Evolutionary conservation across 2,113 vertebrate genomes (phyloP).

Genomic region (Myotis davidii): DNA sequence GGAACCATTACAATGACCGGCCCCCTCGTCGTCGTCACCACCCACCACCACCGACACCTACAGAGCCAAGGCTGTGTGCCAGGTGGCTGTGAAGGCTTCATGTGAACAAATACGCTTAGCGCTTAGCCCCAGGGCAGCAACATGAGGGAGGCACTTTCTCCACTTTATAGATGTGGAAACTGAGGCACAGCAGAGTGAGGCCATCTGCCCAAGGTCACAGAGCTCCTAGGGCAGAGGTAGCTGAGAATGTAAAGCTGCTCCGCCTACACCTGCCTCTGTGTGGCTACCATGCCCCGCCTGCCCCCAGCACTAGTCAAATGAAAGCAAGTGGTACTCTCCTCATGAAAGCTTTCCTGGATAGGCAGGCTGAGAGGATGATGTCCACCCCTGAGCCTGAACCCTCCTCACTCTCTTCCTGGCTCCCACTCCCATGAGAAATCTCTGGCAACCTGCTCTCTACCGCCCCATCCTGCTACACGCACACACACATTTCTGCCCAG

Average conservation of each 20-base stretch:
- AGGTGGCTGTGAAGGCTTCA: neutral
- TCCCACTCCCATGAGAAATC: neutral
- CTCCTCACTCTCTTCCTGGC: neutral
- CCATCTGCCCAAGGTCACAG: neutral
- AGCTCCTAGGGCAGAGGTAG: neutral
- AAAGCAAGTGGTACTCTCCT: neutral
- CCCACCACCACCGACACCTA: neutral
- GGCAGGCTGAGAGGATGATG: neutral
- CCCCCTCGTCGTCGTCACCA: neutral
- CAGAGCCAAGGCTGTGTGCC: neutral
- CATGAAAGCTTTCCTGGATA: neutral
- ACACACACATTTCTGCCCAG: too few species aligned
- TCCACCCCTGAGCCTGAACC: neutral
- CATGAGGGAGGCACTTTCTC: neutral
- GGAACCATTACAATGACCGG: accelerated
- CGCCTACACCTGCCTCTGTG: too few species aligned
- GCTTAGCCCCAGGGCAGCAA: too few species aligned
- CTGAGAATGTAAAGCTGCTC: neutral
- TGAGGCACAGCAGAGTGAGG: neutral
- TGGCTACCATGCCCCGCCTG: neutral
- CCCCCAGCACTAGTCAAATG: neutral
- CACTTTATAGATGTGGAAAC: neutral
- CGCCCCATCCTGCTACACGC: accelerated
- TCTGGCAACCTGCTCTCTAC: neutral
- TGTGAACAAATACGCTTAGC: accelerated